A percentile compares a stretch with the other conserved stretches of the same genome.
Evolutionary conservation across 2,797 vertebrate genomes (phyloP).

Genomic region (Simalia tracyae): DNA sequence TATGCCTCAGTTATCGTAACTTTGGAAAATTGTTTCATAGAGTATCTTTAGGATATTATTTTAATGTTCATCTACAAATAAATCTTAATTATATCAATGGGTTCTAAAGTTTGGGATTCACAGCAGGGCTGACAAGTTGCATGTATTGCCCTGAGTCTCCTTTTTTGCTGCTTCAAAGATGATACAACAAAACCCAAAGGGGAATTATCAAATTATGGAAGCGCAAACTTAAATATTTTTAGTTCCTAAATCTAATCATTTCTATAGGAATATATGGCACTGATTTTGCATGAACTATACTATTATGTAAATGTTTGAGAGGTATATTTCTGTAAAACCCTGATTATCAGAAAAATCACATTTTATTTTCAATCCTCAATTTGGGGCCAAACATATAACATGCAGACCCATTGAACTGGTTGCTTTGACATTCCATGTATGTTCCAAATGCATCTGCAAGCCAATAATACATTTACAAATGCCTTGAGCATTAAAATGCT

Average conservation of each 20-base stretch:
- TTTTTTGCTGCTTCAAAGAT: no score
- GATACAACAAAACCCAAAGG: no score
- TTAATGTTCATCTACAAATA: not conserved
- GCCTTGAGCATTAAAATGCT: conserved; percentile 47
- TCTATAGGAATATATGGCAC: not conserved
- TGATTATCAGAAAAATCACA: not conserved
- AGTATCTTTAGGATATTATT: not conserved
- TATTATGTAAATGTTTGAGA: not conserved
- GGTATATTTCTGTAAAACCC: not conserved
- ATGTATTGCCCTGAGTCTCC: no score
- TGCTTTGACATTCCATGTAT: conserved; percentile 32
- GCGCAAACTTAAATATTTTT: not conserved
- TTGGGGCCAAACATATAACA: not conserved
- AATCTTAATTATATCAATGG: not conserved
- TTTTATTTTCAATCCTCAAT: conserved; percentile 6
- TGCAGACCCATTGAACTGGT: not conserved
- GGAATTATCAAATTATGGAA: no score
- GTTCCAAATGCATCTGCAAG: conserved; percentile 37
- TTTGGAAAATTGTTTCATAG: not conserved
- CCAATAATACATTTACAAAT: conserved; percentile 53
- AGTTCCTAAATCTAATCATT: conserved; percentile 1
- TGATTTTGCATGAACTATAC: not conserved
- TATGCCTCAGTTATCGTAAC: not conserved
- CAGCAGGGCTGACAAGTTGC: no score
- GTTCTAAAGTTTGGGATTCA: not conserved